Percentiles rank a stretch among this genome's conserved stretches.
Conservation (phyloP, 2,113 vertebrate genomes). For the Microcebus lehilahytsara region DNA sequence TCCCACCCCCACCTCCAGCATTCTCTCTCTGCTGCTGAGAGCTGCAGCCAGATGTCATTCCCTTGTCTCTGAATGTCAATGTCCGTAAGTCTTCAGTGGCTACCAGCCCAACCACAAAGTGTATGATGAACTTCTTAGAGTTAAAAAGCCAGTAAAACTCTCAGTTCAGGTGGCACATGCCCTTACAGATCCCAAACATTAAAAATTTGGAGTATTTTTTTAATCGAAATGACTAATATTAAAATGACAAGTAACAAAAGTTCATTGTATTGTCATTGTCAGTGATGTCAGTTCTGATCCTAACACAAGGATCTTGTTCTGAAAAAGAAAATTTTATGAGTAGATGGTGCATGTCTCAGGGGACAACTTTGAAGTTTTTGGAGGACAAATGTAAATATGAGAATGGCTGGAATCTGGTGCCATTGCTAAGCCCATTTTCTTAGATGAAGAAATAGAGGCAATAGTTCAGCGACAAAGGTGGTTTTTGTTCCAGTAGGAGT, state of each 20-base stretch:
- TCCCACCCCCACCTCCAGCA: not conserved
- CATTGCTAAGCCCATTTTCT: not conserved
- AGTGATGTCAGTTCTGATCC: not conserved
- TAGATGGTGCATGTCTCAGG: not conserved
- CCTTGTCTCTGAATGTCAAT: not conserved
- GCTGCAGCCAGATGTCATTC: constrained; percentile 23
- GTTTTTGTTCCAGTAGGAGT: not conserved
- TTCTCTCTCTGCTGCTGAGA: not conserved
- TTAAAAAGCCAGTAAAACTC: not conserved
- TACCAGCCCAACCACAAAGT: not conserved
- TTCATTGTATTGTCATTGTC: not conserved
- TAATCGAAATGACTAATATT: not conserved
- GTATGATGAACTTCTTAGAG: not conserved
- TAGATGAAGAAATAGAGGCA: not conserved
- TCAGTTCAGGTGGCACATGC: not conserved
- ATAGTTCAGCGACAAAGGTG: not conserved
- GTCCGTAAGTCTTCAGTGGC: not conserved
- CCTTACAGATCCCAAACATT: no score
- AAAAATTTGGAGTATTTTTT: not conserved
- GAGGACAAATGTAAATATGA: not conserved
- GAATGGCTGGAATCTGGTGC: not conserved
- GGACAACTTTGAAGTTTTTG: not conserved
- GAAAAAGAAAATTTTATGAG: not conserved
- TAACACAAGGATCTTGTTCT: not conserved
- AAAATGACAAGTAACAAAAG: not conserved